Evolutionary conservation across 2,797 vertebrate genomes (phyloP).

Genomic region (Bovichtus variegatus): DNA sequence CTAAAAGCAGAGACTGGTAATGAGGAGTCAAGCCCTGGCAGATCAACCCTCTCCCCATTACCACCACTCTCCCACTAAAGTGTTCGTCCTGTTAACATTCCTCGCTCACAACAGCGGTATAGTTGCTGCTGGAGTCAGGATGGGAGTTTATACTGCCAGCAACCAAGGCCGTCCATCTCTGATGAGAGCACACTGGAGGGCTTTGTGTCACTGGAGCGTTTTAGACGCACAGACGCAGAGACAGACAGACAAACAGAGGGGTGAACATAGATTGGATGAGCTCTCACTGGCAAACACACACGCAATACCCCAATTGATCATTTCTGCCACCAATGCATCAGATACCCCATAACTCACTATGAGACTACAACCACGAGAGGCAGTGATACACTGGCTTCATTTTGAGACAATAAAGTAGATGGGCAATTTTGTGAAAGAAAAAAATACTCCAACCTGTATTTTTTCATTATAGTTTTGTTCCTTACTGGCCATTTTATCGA

Average conservation of each 20-base stretch:
- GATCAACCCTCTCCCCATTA: conserved; percentile 46
- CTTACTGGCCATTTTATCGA: conserved; percentile 60
- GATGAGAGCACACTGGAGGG: conserved; percentile 69
- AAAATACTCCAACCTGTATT: conserved; percentile 41
- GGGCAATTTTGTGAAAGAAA: conserved; percentile 57
- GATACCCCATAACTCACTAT: conserved; percentile 67
- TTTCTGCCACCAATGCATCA: conserved; percentile 67
- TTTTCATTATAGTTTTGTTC: conserved; percentile 69
- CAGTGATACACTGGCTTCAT: conserved; percentile 76
- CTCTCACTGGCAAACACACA: conserved; percentile 38
- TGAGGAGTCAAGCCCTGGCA: conserved; percentile 59
- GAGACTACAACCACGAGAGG: conserved; percentile 64
- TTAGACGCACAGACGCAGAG: conserved; percentile 48
- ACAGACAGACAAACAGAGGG: conserved; percentile 28
- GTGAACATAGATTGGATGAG: conserved; percentile 52
- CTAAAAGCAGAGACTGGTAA: conserved; percentile 68
- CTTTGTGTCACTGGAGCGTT: conserved; percentile 70
- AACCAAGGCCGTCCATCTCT: conserved; percentile 53
- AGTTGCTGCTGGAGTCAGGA: conserved; percentile 56
- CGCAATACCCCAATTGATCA: conserved; percentile 64
- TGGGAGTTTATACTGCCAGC: conserved; percentile 65
- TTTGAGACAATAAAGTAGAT: conserved; percentile 74
- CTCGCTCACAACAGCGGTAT: conserved; percentile 67
- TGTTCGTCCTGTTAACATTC: conserved; percentile 75
- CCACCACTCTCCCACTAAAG: conserved; percentile 57